Conservation (phyloP, 2,797 vertebrate genomes). For the Aeoliscus strigatus region DNA sequence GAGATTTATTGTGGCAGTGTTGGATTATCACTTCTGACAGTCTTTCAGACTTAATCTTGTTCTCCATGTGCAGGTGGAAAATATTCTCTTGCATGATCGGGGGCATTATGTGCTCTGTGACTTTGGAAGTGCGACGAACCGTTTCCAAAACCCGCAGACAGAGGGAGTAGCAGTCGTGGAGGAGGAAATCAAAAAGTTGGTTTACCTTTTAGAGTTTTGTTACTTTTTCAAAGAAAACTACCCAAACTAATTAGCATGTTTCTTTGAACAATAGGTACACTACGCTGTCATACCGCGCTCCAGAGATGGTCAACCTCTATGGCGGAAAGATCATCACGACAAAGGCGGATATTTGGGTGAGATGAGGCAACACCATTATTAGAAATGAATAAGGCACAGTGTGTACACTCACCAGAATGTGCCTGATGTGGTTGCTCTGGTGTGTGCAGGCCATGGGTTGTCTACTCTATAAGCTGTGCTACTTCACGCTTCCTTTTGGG, state of each 20-base stretch:
- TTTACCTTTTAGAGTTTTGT: neutral
- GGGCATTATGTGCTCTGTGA: slow-evolving; percentile 98
- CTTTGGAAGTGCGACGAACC: slow-evolving; percentile 96
- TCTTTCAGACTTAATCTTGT: no score
- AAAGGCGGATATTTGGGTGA: slow-evolving; percentile 97
- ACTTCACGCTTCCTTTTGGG: slow-evolving; percentile 95
- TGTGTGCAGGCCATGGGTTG: slow-evolving; percentile 89
- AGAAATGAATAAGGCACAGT: neutral
- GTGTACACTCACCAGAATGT: slow-evolving; percentile 1
- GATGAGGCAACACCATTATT: slow-evolving; percentile 31
- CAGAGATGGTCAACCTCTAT: slow-evolving; percentile 98
- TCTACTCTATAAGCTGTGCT: slow-evolving; percentile 96
- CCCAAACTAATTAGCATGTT: slow-evolving; percentile 14
- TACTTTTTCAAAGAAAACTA: neutral
- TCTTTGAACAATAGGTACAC: slow-evolving; percentile 82
- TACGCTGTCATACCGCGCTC: slow-evolving; percentile 93
- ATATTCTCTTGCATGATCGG: slow-evolving; percentile 94
- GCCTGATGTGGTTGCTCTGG: slow-evolving; percentile 18
- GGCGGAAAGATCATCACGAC: slow-evolving; percentile 91
- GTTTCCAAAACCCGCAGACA: slow-evolving; percentile 89
- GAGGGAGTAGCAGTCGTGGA: slow-evolving; percentile 89
- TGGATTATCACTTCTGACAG: neutral
- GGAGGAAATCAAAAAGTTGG: slow-evolving; percentile 94
- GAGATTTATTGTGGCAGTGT: slow-evolving; percentile 5
- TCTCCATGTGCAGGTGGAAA: slow-evolving; percentile 98